Evolutionary conservation across 2,888 invertebrate species (phyloP).

Genomic region (Calliphora vomitoria): DNA sequence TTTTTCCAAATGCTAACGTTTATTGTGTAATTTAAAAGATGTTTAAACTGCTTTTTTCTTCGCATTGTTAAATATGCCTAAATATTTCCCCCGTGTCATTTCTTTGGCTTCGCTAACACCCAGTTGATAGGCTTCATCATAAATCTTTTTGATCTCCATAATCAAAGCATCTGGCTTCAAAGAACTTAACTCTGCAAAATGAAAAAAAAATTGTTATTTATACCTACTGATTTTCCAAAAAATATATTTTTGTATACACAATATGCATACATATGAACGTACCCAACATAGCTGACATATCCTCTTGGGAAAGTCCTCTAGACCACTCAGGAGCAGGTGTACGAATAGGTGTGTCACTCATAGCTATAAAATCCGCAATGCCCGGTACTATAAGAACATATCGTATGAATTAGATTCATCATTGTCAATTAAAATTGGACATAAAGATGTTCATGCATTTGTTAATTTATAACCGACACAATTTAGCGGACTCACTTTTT

Average conservation of each 20-base stretch:
- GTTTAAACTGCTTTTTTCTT: slow-evolving; percentile 77
- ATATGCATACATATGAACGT: slow-evolving; percentile 68
- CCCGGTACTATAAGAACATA: slow-evolving; percentile 90
- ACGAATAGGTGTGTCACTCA: slow-evolving; percentile 86
- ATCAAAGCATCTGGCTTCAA: slow-evolving; percentile 93
- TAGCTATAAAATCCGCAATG: slow-evolving; percentile 92
- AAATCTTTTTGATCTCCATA: slow-evolving; percentile 96
- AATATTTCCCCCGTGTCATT: slow-evolving; percentile 97
- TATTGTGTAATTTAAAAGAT: neutral
- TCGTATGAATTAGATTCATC: neutral
- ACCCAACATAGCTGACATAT: slow-evolving; percentile 92
- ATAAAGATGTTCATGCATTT: no score
- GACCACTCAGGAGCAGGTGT: slow-evolving; percentile 88
- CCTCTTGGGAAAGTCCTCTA: slow-evolving; percentile 89
- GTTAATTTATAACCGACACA: no score
- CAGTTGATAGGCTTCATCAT: slow-evolving; percentile 96
- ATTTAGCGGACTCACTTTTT: slow-evolving; percentile 90
- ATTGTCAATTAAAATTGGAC: no score
- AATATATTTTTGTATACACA: slow-evolving; percentile 83
- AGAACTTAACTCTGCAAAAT: slow-evolving; percentile 88
- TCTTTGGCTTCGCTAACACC: slow-evolving; percentile 98
- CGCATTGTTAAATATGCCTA: slow-evolving; percentile 90
- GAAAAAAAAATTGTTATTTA: slow-evolving; percentile 43
- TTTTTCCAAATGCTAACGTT: no score
- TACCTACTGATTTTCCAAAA: neutral